A percentile compares a stretch with the other conserved stretches of the same genome.
Evolutionary conservation across 2,888 invertebrate species (phyloP).

Genomic region (Melangyna quadrimaculata): DNA sequence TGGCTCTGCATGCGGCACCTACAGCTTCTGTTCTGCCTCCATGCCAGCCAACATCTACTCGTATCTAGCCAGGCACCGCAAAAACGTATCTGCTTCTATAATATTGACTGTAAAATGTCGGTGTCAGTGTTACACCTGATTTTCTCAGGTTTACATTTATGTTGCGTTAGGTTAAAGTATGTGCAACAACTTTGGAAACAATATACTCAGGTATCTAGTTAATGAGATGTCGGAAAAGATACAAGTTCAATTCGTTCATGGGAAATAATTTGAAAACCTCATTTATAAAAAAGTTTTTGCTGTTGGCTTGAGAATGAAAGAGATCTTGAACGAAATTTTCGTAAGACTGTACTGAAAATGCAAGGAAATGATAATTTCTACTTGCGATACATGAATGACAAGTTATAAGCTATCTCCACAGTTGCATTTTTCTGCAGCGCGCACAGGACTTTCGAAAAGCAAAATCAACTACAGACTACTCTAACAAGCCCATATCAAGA

Average conservation of each 20-base stretch:
- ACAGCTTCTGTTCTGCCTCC: background rate
- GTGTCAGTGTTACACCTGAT: slow-evolving; percentile 59
- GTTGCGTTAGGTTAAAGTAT: slow-evolving; percentile 24
- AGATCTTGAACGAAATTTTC: too few species aligned
- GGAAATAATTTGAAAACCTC: background rate
- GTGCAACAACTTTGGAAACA: slow-evolving; percentile 33
- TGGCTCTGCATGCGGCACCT: background rate
- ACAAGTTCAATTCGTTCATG: background rate
- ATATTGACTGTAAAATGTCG: slow-evolving; percentile 31
- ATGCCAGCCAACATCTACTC: background rate
- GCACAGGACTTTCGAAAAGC: too few species aligned
- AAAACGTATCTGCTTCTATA: background rate
- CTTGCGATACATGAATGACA: too few species aligned
- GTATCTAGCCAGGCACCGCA: background rate
- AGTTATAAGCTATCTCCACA: too few species aligned
- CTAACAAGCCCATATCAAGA: too few species aligned
- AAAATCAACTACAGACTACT: too few species aligned
- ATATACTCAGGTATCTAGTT: too few species aligned
- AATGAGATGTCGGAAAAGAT: background rate
- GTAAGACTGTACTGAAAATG: too few species aligned
- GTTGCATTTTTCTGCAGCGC: too few species aligned
- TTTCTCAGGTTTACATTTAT: slow-evolving; percentile 32
- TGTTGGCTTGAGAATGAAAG: background rate
- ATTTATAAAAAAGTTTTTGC: too few species aligned
- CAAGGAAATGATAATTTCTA: too few species aligned